phyloP scores from a whole-genome alignment of 2,113 vertebrate species.

The Pygoscelis adeliae region DNA sequence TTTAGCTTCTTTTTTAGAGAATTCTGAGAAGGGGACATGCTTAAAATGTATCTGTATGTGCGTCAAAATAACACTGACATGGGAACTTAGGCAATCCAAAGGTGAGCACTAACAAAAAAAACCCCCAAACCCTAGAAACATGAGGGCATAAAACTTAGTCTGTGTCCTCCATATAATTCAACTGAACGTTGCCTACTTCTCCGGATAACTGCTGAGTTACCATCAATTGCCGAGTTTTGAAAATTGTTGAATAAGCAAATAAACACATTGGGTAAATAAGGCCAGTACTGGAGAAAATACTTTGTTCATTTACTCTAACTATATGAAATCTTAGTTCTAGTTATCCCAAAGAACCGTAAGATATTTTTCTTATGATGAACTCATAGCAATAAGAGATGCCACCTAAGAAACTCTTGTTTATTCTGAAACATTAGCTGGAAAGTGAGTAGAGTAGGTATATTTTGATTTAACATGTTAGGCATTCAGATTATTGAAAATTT shows the following conservation, averaged over 20 bases:
- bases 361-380: not conserved
- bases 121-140: not conserved
- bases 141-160: not conserved
- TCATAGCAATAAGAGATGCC: not conserved
- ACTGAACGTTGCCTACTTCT: not conserved
- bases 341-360: not conserved
- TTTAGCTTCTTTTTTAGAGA: not conserved
- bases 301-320: not conserved
- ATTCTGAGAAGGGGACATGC: not conserved
- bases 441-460: not conserved
- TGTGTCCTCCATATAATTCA: not conserved
- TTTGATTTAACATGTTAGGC: not conserved
- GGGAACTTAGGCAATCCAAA: not conserved
- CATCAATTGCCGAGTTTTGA: not conserved
- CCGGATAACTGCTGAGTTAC: not conserved
- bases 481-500: not conserved
- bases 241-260: not conserved
- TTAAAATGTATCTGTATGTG: not conserved
- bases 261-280: not conserved
- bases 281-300: not conserved
- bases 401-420: not conserved
- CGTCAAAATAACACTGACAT: not conserved
- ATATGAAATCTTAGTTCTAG: not conserved
- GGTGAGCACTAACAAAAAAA: not conserved
- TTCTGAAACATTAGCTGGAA: not conserved